Conservation (phyloP, 2,888 invertebrate species). For the Theretra japonica region DNA sequence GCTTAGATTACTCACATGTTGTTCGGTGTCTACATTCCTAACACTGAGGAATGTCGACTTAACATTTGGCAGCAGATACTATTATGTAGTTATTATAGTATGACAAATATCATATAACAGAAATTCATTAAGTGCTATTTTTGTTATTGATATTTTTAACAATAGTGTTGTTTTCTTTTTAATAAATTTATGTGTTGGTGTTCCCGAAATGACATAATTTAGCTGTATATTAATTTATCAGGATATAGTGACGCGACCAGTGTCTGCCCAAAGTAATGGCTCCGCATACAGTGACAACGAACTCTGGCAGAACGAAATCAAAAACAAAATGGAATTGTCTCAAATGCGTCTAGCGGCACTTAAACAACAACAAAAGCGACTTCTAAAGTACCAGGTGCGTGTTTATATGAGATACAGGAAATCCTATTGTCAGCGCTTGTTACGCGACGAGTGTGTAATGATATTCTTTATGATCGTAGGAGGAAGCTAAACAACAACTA, state of each 20-base stretch:
- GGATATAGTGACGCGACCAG: constrained; percentile 78
- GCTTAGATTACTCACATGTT: constrained; percentile 42
- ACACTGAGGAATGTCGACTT: constrained; percentile 19
- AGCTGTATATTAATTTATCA: constrained; percentile 48
- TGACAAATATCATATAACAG: constrained; percentile 16
- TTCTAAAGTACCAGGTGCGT: constrained; percentile 77
- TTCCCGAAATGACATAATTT: constrained; percentile 31
- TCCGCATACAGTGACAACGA: constrained; percentile 83
- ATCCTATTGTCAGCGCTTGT: neutral
- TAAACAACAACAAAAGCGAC: constrained; percentile 85
- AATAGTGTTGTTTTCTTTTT: constrained; percentile 31
- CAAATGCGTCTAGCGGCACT: constrained; percentile 84
- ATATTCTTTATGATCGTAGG: constrained; percentile 54
- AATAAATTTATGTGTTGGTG: constrained; percentile 31
- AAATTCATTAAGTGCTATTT: constrained; percentile 13
- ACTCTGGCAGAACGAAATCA: constrained; percentile 84
- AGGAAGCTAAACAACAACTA: constrained; percentile 80
- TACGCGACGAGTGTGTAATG: neutral
- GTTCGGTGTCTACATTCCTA: constrained; percentile 34
- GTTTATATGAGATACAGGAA: neutral
- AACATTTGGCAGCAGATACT: constrained; percentile 23
- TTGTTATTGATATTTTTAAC: constrained; percentile 26
- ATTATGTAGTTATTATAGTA: constrained; percentile 9
- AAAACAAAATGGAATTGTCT: constrained; percentile 86
- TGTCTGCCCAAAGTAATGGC: constrained; percentile 78